Percentiles rank a stretch among this genome's conserved stretches.
Evolutionary conservation across 2,113 vertebrate genomes (phyloP).

Genomic region (Corythornis madagascariensis): DNA sequence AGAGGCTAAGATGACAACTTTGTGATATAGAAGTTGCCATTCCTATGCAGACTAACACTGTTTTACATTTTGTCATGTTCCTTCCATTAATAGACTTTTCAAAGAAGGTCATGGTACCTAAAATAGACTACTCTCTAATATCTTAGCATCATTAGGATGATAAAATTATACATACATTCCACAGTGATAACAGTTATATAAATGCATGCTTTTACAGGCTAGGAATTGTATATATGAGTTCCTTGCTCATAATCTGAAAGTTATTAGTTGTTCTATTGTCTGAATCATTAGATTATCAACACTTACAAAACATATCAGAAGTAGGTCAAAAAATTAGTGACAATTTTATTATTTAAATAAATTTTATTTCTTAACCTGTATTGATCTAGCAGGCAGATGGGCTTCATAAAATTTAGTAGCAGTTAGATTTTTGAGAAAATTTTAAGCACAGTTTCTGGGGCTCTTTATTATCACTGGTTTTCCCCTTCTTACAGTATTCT

Average conservation of each 20-base stretch:
- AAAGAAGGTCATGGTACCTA: not conserved
- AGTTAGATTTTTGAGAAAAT: not conserved
- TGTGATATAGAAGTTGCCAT: not conserved
- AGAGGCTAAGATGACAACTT: not conserved
- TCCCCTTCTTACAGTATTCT: not conserved
- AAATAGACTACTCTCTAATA: slow-evolving; percentile 31
- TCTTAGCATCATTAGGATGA: not conserved
- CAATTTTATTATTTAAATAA: not conserved
- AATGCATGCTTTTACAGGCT: not conserved
- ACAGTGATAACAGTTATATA: not conserved
- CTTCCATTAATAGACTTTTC: slow-evolving; percentile 15
- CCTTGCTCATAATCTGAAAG: not conserved
- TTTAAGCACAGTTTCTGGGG: not conserved
- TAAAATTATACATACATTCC: slow-evolving; percentile 22
- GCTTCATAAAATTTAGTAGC: not conserved
- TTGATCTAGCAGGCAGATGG: not conserved
- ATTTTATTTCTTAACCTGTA: not conserved
- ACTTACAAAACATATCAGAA: not conserved
- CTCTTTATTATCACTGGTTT: not conserved
- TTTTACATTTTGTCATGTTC: not conserved
- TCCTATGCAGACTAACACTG: not conserved
- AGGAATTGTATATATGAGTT: not conserved
- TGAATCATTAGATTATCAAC: not conserved
- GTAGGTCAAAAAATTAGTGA: not conserved
- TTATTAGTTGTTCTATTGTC: not conserved